phyloP scores from a whole-genome alignment of 1,140 invertebrate species.

The Bilobella aurantiaca region DNA sequence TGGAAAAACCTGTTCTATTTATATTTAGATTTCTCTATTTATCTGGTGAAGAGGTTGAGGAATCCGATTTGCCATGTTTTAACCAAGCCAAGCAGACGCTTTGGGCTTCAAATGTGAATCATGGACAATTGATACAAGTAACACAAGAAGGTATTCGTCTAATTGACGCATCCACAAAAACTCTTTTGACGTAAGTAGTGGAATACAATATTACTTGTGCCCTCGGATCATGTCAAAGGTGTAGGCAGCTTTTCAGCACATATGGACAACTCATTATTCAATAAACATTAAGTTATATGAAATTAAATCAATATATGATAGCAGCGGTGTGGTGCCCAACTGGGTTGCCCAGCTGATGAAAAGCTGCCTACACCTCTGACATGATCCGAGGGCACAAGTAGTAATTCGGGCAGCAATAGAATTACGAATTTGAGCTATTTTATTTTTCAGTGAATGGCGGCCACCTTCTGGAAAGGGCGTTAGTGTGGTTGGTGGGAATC shows the following conservation, averaged over 20 bases:
- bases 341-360: no score
- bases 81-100: slow-evolving; percentile 84
- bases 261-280: no score
- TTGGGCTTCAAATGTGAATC: slow-evolving; percentile 76
- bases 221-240: no score
- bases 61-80: slow-evolving; percentile 85
- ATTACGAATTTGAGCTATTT: slow-evolving; percentile 4
- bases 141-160: slow-evolving; percentile 61
- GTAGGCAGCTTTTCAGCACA: no score
- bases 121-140: slow-evolving; percentile 72
- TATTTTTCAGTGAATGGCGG: slow-evolving; percentile 56
- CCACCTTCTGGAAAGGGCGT: slow-evolving; percentile 64
- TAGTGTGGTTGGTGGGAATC: slow-evolving; percentile 78
- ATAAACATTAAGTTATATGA: no score
- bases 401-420: neutral
- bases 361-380: no score
- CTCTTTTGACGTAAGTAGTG: slow-evolving; percentile 44
- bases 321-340: no score
- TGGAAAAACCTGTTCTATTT: neutral
- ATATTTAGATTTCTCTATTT: slow-evolving; percentile 62
- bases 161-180: slow-evolving; percentile 55
- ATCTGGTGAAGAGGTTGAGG: slow-evolving; percentile 91
- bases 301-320: no score
- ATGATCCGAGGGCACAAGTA: no score
- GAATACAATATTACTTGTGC: neutral